These are phyloP conservation scores for Lucifuga dentata DNA, from an alignment of 2,113 vertebrate genomes.

Conservation along the genomic window DNA sequence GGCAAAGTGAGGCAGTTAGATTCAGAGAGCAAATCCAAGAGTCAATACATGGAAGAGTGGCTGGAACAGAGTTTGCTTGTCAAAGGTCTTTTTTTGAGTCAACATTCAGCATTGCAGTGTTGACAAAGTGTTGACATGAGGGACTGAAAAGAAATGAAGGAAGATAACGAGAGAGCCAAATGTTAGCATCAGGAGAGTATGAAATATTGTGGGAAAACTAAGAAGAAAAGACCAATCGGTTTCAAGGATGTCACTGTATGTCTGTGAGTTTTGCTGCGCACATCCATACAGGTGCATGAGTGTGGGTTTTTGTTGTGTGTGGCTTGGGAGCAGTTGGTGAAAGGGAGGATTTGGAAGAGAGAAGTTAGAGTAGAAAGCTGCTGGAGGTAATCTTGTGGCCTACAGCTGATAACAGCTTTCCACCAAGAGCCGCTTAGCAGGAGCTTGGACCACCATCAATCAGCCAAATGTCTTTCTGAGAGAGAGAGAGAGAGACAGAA, in stretches of 20 bases:
- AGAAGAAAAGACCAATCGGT: conserved; percentile 29
- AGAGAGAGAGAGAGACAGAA: conserved; percentile 2
- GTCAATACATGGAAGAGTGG: conserved; percentile 33
- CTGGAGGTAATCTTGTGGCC: conserved; percentile 74
- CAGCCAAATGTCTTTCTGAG: conserved; percentile 66
- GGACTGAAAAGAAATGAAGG: conserved; percentile 8
- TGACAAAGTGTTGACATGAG: conserved; percentile 42
- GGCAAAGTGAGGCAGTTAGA: neutral
- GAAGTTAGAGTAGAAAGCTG: conserved; percentile 70
- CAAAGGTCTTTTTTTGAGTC: conserved; percentile 35
- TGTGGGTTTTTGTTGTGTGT: conserved; percentile 9
- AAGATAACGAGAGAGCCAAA: conserved; percentile 25
- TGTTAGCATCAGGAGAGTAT: too few relatives aligned
- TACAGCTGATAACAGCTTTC: conserved; percentile 73
- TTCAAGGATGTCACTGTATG: conserved; percentile 28
- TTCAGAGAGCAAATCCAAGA: conserved; percentile 34
- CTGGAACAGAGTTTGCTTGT: neutral
- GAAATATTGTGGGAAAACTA: conserved; percentile 36
- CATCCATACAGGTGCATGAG: neutral
- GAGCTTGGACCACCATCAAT: conserved; percentile 70
- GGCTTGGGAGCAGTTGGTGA: conserved; percentile 52
- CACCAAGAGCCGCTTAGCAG: conserved; percentile 73
- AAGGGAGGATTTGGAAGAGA: conserved; percentile 62
- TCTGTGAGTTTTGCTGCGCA: conserved; percentile 1
- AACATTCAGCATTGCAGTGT: conserved; percentile 14